These are phyloP conservation scores for Adelosebastes latens DNA, from an alignment of 2,797 vertebrate species.

Conservation along the genomic window DNA sequence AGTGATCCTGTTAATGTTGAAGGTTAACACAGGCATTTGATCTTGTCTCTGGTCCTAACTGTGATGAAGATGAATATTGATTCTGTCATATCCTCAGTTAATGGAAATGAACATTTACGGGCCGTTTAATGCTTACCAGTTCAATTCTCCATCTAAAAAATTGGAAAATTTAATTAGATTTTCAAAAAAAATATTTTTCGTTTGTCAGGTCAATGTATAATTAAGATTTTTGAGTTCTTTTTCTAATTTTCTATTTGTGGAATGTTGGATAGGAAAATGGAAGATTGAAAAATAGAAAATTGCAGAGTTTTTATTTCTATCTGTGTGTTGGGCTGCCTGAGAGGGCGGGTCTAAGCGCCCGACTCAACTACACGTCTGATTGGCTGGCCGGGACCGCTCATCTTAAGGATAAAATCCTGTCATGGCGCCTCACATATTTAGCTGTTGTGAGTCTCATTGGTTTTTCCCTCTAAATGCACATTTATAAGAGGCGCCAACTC, in stretches of 20 bases:
- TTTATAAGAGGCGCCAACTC: too few relatives aligned
- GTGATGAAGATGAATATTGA: conserved; percentile 34
- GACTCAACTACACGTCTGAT: not conserved
- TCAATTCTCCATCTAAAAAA: too few relatives aligned
- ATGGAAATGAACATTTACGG: not conserved
- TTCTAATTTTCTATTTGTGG: not conserved
- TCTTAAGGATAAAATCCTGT: too few relatives aligned
- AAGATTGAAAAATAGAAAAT: not conserved
- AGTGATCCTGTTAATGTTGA: conserved; percentile 29
- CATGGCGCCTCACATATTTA: too few relatives aligned
- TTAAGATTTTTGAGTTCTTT: not conserved
- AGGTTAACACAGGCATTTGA: conserved; percentile 48
- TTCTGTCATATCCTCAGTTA: conserved; percentile 24
- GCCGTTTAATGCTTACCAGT: too few relatives aligned
- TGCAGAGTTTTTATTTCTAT: not conserved
- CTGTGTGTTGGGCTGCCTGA: not conserved
- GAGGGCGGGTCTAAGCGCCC: not conserved
- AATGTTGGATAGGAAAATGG: not conserved
- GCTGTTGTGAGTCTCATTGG: too few relatives aligned
- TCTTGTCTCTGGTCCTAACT: conserved; percentile 33
- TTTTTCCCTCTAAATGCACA: too few relatives aligned
- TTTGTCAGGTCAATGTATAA: not conserved
- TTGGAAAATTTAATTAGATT: not conserved
- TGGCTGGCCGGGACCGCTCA: too few relatives aligned
- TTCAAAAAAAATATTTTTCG: not conserved